These are phyloP conservation scores for Petaurus breviceps DNA, from an alignment of 2,113 vertebrate genomes.

Conservation along the genomic window DNA sequence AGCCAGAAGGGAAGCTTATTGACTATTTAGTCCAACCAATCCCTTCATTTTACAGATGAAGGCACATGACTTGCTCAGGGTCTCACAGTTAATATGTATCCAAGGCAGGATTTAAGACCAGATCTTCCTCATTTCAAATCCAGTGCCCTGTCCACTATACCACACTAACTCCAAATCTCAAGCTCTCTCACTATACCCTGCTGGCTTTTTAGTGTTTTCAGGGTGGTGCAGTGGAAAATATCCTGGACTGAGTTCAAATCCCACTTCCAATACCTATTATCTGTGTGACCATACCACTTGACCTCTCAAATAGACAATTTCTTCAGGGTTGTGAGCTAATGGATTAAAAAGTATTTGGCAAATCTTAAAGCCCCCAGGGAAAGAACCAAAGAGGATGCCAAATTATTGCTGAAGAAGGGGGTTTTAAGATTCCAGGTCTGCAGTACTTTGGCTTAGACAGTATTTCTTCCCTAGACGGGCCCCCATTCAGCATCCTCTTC, in stretches of 20 bases:
- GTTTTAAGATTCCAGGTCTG: neutral
- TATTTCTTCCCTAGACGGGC: neutral
- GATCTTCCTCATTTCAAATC: neutral
- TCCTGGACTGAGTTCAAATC: neutral
- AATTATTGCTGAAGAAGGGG: conserved; percentile 53
- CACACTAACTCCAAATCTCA: neutral
- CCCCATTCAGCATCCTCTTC: neutral
- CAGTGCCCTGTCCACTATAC: neutral
- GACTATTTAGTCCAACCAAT: neutral
- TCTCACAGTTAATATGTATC: neutral
- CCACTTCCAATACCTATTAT: neutral
- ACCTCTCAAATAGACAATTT: neutral
- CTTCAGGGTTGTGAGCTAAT: neutral
- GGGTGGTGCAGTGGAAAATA: neutral
- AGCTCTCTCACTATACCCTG: neutral
- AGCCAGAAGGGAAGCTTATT: neutral
- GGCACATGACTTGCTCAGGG: neutral
- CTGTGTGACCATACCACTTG: neutral
- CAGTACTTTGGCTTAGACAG: neutral
- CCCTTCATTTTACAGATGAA: neutral
- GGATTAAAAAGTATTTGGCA: neutral
- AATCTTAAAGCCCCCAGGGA: conserved; percentile 63
- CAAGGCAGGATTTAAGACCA: neutral
- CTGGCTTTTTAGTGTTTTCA: neutral
- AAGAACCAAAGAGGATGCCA: conserved; percentile 50